These are phyloP conservation scores for Protobothrops flavoviridis DNA, from an alignment of 2,113 vertebrate species.

Conservation along the genomic window DNA sequence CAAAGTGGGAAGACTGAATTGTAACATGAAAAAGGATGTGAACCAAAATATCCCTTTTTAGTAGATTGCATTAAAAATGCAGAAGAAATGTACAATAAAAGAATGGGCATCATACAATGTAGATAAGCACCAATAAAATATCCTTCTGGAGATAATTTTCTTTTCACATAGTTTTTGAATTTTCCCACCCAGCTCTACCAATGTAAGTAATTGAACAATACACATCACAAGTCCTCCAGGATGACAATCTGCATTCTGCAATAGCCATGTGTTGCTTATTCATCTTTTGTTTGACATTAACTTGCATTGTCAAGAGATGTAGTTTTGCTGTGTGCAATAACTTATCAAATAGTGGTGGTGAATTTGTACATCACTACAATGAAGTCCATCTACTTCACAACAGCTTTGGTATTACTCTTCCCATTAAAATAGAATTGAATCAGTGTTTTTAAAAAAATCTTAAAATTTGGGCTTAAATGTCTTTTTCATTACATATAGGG, in stretches of 20 bases:
- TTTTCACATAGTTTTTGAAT: slow-evolving; percentile 18
- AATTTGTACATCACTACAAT: background rate
- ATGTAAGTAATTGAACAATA: slow-evolving; percentile 15
- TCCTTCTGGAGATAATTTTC: slow-evolving; percentile 8
- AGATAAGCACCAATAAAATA: slow-evolving; percentile 14
- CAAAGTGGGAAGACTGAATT: background rate
- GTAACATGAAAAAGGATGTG: background rate
- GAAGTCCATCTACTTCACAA: background rate
- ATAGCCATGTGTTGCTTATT: background rate
- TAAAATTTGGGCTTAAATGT: background rate
- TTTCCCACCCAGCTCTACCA: slow-evolving; percentile 4
- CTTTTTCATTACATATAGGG: background rate
- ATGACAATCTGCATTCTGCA: background rate
- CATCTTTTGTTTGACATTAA: background rate
- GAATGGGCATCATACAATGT: slow-evolving; percentile 25
- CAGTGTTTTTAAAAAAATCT: background rate
- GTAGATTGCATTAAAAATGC: background rate
- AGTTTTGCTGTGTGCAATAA: background rate
- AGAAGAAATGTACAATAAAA: slow-evolving; percentile 21
- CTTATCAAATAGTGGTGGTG: background rate
- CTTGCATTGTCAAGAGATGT: background rate
- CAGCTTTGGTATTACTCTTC: background rate
- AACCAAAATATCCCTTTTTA: slow-evolving; percentile 3
- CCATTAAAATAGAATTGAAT: background rate
- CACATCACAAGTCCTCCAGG: background rate